Evolutionary conservation across 2,888 invertebrate genomes (phyloP).

Genomic region (Trachelus iudaicus): DNA sequence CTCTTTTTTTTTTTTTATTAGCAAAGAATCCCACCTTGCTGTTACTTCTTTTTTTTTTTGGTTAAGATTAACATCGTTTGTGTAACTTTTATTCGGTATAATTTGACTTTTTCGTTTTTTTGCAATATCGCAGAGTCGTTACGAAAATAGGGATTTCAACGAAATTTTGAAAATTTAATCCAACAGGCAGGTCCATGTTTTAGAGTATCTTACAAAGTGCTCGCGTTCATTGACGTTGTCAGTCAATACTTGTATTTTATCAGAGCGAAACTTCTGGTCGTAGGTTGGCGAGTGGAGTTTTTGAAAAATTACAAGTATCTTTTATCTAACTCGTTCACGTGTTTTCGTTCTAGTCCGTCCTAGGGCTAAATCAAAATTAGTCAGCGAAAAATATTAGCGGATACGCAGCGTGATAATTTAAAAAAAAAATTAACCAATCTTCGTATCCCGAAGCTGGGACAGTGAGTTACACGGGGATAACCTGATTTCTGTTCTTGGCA

Average conservation of each 20-base stretch:
- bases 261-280: neutral
- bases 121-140: neutral
- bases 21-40: neutral
- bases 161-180: neutral
- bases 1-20: neutral
- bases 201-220: neutral
- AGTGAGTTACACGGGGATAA: neutral
- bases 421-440: constrained; percentile 20
- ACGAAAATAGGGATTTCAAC: neutral
- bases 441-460: neutral
- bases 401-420: constrained; percentile 37
- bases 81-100: neutral
- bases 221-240: neutral
- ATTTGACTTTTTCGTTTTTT: neutral
- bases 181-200: neutral
- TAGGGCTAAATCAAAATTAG: constrained; percentile 54
- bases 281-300: neutral
- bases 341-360: constrained; percentile 31
- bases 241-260: neutral
- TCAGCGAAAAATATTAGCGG: constrained; percentile 31
- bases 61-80: neutral
- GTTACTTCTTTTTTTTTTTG: neutral
- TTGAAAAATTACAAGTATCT: neutral
- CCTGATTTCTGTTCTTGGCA: neutral
- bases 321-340: neutral